Evolutionary conservation across 2,113 vertebrate species (phyloP), one percentile per base, ranked within the genome.

Genomic region (Eclectus roratus): DNA sequence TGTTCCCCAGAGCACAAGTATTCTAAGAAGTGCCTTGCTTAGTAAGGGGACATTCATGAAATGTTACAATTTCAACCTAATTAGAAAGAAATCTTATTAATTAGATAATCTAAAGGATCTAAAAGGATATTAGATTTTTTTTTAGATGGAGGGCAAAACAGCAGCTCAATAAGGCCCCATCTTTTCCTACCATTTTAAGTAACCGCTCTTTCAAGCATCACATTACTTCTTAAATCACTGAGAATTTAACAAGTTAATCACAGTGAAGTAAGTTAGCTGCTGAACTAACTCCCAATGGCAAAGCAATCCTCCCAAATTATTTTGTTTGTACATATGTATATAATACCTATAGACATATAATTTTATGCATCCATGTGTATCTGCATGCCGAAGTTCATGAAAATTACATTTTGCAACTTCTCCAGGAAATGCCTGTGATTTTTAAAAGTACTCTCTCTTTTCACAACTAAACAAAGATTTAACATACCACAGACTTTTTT

Each of bases 51-150:
- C 93, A 88, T 91, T 94, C 64, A 91, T 2, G 1, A 98, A 96
- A 97, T 96, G 91, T 86, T 98, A 92, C 87, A 52, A 96, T 96
- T 97, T 96, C 95, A 97, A 97, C 91, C 91, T 97, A 98, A 96
- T 97, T 97, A 96, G 85, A 96, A 96, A 94, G 64, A 93, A 94
- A 94, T 94, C 52, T 88, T 88, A 95, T 93, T 97, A 97, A 97
- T 97, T 96, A 97, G 91, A 94, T 91, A 97, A 93, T 91, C 68
- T 56, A 56, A 56, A 56, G 33, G 20, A 96, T 64, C 85, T 69
- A 55, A 79, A 93, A 70, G 77, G 53, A 94, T 72, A 95, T 89
- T 92, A 93, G 58, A 94, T 93, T 91, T 94, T 35, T 96, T 96
- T 96, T 94, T 88, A 71, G 89, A 93, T 70, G 91, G 86, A 97